These are phyloP conservation scores for Phymatocera aterrima DNA, from an alignment of 2,888 invertebrate genomes.

Conservation along the genomic window DNA sequence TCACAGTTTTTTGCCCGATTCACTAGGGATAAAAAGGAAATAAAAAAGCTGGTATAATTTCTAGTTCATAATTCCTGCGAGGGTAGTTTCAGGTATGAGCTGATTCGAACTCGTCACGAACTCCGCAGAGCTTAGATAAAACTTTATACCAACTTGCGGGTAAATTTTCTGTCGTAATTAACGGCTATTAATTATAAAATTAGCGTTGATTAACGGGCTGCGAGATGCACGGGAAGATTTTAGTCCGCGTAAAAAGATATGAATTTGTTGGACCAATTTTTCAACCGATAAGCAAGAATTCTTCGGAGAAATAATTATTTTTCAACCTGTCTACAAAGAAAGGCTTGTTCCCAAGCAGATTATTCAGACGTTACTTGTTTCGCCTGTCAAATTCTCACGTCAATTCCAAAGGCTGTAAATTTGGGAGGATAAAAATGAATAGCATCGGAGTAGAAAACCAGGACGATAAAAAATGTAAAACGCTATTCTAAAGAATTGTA, in stretches of 20 bases:
- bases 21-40: background rate
- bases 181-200: conserved; percentile 44
- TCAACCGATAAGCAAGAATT: background rate
- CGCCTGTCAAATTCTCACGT: no score
- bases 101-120: conserved; percentile 13
- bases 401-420: background rate
- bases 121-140: background rate
- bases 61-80: background rate
- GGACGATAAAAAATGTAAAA: background rate
- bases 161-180: conserved; percentile 44
- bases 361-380: no score
- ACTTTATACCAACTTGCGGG: conserved; percentile 24
- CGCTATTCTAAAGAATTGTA: background rate
- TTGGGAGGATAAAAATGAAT: background rate
- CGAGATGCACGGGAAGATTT: background rate
- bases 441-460: no score
- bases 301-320: background rate
- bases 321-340: background rate
- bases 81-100: background rate
- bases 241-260: background rate
- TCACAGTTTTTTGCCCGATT: background rate
- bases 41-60: background rate
- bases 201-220: conserved; percentile 19
- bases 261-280: background rate
- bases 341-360: no score